Evolutionary conservation across 2,888 invertebrate species (phyloP).

Genomic region (Callyntrura guangdongensis): DNA sequence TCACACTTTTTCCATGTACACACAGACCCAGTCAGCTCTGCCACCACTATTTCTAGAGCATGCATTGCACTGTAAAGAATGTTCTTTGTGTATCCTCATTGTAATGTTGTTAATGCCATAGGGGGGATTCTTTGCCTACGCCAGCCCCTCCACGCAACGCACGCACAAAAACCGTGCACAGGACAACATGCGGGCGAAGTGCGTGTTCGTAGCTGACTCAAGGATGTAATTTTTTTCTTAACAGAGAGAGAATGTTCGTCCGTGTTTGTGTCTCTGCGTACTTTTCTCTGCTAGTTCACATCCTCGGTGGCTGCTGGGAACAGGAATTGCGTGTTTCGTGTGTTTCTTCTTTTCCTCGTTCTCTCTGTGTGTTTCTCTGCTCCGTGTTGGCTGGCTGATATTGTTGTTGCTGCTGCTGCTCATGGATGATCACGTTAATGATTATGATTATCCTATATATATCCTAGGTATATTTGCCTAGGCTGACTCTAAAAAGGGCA

Average conservation of each 20-base stretch:
- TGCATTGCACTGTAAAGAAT: background rate
- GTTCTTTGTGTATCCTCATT: background rate
- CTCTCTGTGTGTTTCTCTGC: background rate
- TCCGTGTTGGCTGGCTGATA: no score
- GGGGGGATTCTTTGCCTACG: constrained; percentile 23
- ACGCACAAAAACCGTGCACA: background rate
- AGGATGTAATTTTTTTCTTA: constrained; percentile 10
- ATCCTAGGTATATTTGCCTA: no score
- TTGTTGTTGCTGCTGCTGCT: no score
- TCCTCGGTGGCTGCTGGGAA: constrained; percentile 26
- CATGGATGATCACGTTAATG: no score
- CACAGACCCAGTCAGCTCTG: no score
- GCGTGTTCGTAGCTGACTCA: constrained; percentile 39
- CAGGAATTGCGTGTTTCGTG: constrained; percentile 62
- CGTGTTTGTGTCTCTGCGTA: constrained; percentile 54
- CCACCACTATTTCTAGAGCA: no score
- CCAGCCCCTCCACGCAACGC: constrained; percentile 1
- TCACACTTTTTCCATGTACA: constrained; percentile 26
- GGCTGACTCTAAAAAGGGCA: no score
- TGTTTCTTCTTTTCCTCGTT: constrained; percentile 12
- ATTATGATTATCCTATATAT: no score
- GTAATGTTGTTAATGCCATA: constrained; percentile 36
- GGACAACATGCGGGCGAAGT: background rate
- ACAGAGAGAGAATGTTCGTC: constrained; percentile 61
- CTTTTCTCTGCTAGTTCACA: background rate